A percentile compares a stretch with the other conserved stretches of the same genome.
Evolutionary conservation across 1,140 invertebrate genomes (phyloP).

Genomic region (Drosophila ercepeae): DNA sequence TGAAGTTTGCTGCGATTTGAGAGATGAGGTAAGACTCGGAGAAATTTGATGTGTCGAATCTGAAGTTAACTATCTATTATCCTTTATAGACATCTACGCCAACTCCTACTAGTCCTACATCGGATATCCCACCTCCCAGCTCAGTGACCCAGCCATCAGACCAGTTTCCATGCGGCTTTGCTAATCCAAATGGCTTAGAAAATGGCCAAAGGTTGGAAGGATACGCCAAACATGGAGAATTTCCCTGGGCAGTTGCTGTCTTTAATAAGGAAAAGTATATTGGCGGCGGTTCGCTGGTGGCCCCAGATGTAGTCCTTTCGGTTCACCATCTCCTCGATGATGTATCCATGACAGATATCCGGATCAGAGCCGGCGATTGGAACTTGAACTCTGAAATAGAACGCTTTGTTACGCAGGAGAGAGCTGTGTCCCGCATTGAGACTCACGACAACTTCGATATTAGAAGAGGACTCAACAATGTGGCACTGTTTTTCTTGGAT

Average conservation of each 20-base stretch:
- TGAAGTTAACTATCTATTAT: neutral
- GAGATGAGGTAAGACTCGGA: too few species aligned
- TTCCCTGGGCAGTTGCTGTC: constrained; percentile 94
- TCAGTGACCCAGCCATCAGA: too few species aligned
- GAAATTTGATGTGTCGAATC: too few species aligned
- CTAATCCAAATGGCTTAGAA: neutral
- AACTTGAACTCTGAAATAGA: constrained; percentile 87
- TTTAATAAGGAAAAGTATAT: constrained; percentile 87
- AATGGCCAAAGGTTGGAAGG: too few species aligned
- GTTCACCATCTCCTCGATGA: constrained; percentile 87
- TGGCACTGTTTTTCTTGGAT: constrained; percentile 86
- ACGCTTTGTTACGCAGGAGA: constrained; percentile 86
- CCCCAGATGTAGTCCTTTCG: constrained; percentile 87
- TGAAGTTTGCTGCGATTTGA: neutral
- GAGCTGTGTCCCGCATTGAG: constrained; percentile 84
- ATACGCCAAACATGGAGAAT: constrained; percentile 87
- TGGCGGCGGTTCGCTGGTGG: constrained; percentile 88
- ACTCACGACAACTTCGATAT: constrained; percentile 85
- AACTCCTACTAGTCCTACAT: too few species aligned
- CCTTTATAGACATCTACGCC: too few species aligned
- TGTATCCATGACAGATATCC: constrained; percentile 83
- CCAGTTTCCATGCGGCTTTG: neutral
- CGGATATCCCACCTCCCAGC: too few species aligned
- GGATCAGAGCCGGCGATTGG: constrained; percentile 89
- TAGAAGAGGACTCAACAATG: constrained; percentile 84